Percentiles rank a stretch among this genome's conserved stretches.
Evolutionary conservation across 2,888 invertebrate species (phyloP).

Genomic region (Drosophila antonietae): DNA sequence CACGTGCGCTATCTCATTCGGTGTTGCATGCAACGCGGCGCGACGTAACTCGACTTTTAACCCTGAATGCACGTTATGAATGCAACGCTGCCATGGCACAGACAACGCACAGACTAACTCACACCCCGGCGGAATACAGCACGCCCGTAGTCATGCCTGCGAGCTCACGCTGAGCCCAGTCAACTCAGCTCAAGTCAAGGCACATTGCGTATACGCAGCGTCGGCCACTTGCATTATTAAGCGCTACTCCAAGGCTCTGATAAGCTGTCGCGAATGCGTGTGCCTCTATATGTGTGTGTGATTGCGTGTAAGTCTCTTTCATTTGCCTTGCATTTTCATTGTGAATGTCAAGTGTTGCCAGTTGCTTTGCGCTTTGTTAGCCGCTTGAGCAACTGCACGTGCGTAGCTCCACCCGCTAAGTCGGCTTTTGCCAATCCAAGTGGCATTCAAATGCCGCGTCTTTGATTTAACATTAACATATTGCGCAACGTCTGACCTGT

Average conservation of each 20-base stretch:
- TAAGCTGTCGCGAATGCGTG: constrained; percentile 63
- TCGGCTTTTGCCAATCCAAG: constrained; percentile 65
- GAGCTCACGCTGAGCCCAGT: constrained; percentile 15
- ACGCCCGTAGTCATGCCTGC: not conserved
- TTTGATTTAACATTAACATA: constrained; percentile 67
- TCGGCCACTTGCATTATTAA: constrained; percentile 77
- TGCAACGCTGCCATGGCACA: constrained; percentile 48
- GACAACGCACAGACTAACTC: constrained; percentile 68
- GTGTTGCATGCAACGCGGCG: constrained; percentile 59
- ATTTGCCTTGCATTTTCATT: constrained; percentile 61
- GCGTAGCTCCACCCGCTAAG: constrained; percentile 28
- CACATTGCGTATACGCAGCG: constrained; percentile 77
- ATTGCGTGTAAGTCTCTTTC: constrained; percentile 24
- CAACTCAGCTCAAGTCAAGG: constrained; percentile 23
- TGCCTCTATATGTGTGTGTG: constrained; percentile 11
- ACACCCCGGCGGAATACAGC: constrained; percentile 19
- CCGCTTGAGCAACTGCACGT: constrained; percentile 31
- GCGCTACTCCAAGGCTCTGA: constrained; percentile 60
- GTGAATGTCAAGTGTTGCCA: constrained; percentile 78
- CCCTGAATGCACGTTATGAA: constrained; percentile 75
- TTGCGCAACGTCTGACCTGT: constrained; percentile 15
- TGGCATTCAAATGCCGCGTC: constrained; percentile 68
- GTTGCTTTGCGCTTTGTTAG: constrained; percentile 67
- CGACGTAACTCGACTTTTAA: constrained; percentile 61
- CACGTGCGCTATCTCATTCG: constrained; percentile 73